Conservation (phyloP, 2,113 vertebrate genomes). For the Spermophilus dauricus region DNA sequence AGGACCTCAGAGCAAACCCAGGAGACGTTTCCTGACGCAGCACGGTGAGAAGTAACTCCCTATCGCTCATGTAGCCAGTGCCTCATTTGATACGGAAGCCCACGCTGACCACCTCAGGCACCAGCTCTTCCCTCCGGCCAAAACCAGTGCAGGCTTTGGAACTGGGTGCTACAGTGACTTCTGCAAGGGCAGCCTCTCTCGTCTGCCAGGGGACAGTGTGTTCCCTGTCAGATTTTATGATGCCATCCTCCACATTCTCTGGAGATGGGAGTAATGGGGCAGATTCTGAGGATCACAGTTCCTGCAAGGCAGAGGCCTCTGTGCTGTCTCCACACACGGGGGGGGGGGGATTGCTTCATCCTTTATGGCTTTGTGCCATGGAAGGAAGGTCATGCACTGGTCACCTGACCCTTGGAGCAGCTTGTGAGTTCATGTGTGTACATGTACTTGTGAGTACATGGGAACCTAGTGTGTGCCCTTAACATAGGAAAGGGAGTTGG, state of each 20-base stretch:
- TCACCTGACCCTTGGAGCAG: no score
- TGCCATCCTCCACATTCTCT: neutral
- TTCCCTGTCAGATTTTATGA: rapidly evolving
- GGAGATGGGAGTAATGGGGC: rapidly evolving
- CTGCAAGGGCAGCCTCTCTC: rapidly evolving
- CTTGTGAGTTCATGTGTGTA: no score
- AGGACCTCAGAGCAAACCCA: neutral
- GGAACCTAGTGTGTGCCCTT: no score
- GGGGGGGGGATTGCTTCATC: no score
- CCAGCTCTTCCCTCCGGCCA: neutral
- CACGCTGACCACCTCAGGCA: neutral
- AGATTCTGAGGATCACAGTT: neutral
- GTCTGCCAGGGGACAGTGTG: rapidly evolving
- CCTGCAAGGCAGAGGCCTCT: neutral
- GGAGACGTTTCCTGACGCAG: neutral
- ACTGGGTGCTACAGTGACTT: rapidly evolving
- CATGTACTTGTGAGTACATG: no score
- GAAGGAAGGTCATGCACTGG: no score
- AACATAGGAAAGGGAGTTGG: no score
- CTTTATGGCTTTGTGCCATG: no score
- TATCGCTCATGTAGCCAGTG: rapidly evolving
- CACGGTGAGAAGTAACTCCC: no score
- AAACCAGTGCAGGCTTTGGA: no score
- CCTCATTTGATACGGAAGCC: rapidly evolving
- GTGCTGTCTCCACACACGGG: rapidly evolving